Conservation (phyloP, 2,113 vertebrate genomes). For the Hyla sarda region DNA sequence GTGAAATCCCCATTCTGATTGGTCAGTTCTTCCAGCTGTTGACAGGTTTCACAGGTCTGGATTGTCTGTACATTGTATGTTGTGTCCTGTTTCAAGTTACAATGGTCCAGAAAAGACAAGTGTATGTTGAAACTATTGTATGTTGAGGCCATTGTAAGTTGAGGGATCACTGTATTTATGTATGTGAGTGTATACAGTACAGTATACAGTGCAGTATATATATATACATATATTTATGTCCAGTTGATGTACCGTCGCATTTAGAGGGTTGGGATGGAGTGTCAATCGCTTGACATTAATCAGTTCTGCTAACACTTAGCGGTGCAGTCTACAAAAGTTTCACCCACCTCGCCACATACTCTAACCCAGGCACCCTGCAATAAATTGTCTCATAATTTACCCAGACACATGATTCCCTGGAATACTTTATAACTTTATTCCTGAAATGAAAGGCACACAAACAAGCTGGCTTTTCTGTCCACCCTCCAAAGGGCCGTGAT, state of each 20-base stretch:
- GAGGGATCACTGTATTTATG: too few relatives aligned
- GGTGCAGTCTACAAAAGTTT: conserved; percentile 54
- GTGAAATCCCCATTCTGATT: too few relatives aligned
- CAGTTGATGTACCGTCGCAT: neutral
- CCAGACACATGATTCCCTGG: conserved; percentile 46
- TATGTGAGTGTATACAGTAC: too few relatives aligned
- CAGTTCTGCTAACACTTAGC: conserved; percentile 56
- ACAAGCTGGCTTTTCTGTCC: conserved; percentile 53
- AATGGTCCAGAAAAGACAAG: too few relatives aligned
- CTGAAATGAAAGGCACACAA: conserved; percentile 47
- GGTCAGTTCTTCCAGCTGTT: too few relatives aligned
- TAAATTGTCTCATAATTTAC: conserved; percentile 54
- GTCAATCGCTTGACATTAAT: conserved; percentile 44
- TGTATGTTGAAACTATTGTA: too few relatives aligned
- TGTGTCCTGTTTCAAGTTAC: too few relatives aligned
- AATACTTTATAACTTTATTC: conserved; percentile 54
- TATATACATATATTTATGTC: neutral
- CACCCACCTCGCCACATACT: conserved; percentile 47
- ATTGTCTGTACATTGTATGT: too few relatives aligned
- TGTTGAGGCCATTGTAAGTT: too few relatives aligned
- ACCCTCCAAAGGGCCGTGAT: conserved; percentile 38
- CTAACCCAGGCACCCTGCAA: conserved; percentile 30
- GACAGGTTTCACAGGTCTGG: too few relatives aligned
- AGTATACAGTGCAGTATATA: neutral
- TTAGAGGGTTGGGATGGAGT: neutral